These are phyloP conservation scores for Amniataba percoides DNA, from an alignment of 2,797 vertebrate species.

Conservation along the genomic window DNA sequence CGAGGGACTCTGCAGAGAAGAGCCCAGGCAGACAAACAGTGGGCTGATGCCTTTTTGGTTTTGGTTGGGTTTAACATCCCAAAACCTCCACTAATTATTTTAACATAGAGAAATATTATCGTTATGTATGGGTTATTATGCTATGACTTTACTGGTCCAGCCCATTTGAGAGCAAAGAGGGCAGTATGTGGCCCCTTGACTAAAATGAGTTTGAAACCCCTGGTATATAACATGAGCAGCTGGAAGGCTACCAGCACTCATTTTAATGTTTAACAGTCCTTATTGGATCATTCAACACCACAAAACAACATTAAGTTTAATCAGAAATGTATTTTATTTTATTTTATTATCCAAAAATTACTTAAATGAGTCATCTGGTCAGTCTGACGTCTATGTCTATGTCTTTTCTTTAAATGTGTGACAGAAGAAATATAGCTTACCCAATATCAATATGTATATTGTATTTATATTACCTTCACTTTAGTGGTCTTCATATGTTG, in stretches of 20 bases:
- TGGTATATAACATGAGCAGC: neutral
- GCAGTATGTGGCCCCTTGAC: too few species aligned
- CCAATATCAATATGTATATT: neutral
- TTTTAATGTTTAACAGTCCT: neutral
- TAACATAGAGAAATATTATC: too few species aligned
- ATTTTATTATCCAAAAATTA: conserved; percentile 16
- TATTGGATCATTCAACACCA: neutral
- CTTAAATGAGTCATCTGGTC: neutral
- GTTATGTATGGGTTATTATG: too few species aligned
- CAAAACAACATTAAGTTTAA: conserved; percentile 4
- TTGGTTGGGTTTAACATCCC: too few species aligned
- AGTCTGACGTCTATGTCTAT: too few species aligned
- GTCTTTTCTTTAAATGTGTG: neutral
- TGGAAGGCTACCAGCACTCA: neutral
- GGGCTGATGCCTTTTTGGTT: too few species aligned
- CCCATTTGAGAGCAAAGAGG: too few species aligned
- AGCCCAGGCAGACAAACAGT: too few species aligned
- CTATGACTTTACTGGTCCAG: too few species aligned
- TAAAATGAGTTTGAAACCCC: too few species aligned
- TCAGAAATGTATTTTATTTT: conserved; percentile 15
- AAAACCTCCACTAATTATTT: too few species aligned
- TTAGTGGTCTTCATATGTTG: neutral
- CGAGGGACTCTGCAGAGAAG: too few species aligned
- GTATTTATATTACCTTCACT: conserved; percentile 6
- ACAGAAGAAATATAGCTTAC: conserved; percentile 5